A percentile compares a stretch with the other conserved stretches of the same genome.
phyloP scores from a whole-genome alignment of 2,888 invertebrate species.

The Catocala sponsa region DNA sequence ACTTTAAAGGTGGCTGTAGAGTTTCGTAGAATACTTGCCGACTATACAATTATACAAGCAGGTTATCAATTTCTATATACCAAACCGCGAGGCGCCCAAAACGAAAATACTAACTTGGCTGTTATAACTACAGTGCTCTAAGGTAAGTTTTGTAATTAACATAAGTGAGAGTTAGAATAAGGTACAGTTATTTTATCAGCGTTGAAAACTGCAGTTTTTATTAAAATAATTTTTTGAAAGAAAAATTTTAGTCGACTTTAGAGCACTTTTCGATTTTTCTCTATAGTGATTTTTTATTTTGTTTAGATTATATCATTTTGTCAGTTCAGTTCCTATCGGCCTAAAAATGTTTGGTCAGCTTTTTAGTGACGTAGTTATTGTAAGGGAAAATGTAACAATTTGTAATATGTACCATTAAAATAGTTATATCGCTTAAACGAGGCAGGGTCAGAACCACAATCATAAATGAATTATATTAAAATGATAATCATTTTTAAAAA shows the following conservation, averaged over 20 bases:
- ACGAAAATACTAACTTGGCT: constrained; percentile 62
- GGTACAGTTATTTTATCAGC: constrained; percentile 62
- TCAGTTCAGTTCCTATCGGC: constrained; percentile 85
- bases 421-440: constrained; percentile 85
- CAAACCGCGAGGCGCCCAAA: constrained; percentile 54
- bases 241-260: constrained; percentile 57
- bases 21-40: neutral
- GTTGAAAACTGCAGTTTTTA: constrained; percentile 49
- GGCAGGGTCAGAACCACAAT: constrained; percentile 86
- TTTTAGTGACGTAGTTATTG: constrained; percentile 67
- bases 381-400: constrained; percentile 65
- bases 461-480: constrained; percentile 71
- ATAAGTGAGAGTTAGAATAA: constrained; percentile 78
- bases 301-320: constrained; percentile 57
- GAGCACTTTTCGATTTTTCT: constrained; percentile 65
- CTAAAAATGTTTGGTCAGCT: constrained; percentile 81
- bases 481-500: constrained; percentile 64
- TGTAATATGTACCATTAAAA: constrained; percentile 75
- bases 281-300: constrained; percentile 56
- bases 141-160: constrained; percentile 76
- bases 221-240: constrained; percentile 29
- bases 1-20: constrained; percentile 1
- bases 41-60: constrained; percentile 6
- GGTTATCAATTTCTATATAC: neutral
- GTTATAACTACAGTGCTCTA: constrained; percentile 68